Evolutionary conservation across 2,113 vertebrate species (phyloP), one percentile per base, ranked within the genome.

Genomic region (Mormoops blainvillei): DNA sequence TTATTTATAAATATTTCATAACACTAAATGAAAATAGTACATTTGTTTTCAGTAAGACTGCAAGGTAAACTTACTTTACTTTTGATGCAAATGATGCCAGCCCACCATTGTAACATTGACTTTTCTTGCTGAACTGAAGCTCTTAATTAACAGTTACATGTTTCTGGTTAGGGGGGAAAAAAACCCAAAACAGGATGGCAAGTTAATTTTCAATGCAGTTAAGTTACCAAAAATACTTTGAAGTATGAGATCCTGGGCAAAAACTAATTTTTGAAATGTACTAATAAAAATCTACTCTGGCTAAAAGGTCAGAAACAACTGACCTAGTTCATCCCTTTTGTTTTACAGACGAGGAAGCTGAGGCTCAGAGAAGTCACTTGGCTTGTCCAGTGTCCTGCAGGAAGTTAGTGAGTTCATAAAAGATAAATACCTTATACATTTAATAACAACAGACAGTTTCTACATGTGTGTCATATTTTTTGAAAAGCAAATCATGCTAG

Each of bases 351-450:
- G 13, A 97, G 85, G 73, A 90, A 90, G 92, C 88, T 94, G 91
- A 96, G 95, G 45, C 81, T 96, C 94, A 90, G 91, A 94, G 91
- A 90, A 95, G 83, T 96, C 82, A 36, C 94, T 94, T 94, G 94
- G 81, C 89, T 93, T 97, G 43, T 86, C 92, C 83, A 96, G 94
- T 94, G 73, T 82, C 68, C 94, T 84, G 56, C 65, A 96, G 87
- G 67, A 95, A 88, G 89, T 90, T 95, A 97, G 73, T 94, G 94
- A 96, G 78, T 93, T 95, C 52, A 56, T 94, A 28, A 91, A 88
- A 91, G 68, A 86, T 95, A 94, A 94, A 73, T 54, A 22, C n/a
- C 15, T 67, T 85, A 1, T 81, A 56, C 11, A n/a, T 65, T 24
- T 33, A 68, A 54, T 38, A 65, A 54, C 68, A 58, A 26, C 56